phyloP scores from a whole-genome alignment of 2,797 vertebrate genomes.

The Chaunax sp. region DNA sequence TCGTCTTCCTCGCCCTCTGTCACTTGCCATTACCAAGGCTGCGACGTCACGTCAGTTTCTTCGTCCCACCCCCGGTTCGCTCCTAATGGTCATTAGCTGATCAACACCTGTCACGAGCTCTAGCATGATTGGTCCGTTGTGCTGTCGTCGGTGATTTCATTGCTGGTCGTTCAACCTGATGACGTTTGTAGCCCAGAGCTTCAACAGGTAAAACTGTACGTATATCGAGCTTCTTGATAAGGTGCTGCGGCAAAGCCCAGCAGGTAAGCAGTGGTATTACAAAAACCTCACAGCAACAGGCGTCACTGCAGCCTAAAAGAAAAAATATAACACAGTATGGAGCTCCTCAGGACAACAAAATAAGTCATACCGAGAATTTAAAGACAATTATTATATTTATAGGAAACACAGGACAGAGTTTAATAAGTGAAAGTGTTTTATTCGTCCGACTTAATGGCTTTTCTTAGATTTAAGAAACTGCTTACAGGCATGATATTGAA shows the following conservation, averaged over 20 bases:
- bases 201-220: slow-evolving; percentile 72
- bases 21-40: slow-evolving; percentile 65
- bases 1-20: slow-evolving; percentile 67
- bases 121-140: slow-evolving; percentile 59
- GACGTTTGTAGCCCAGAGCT: slow-evolving; percentile 42
- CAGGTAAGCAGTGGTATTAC: slow-evolving; percentile 1
- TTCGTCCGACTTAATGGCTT: too few relatives aligned
- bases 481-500: too few relatives aligned
- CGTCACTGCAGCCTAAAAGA: too few relatives aligned
- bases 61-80: slow-evolving; percentile 46
- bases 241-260: neutral
- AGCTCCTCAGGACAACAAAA: neutral
- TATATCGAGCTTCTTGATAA: neutral
- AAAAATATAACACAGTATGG: too few relatives aligned
- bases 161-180: slow-evolving; percentile 13
- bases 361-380: too few relatives aligned
- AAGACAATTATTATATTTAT: too few relatives aligned
- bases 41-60: slow-evolving; percentile 54
- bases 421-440: too few relatives aligned
- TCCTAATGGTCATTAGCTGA: slow-evolving; percentile 58
- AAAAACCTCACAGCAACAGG: neutral
- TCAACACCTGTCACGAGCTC: slow-evolving; percentile 62
- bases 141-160: slow-evolving; percentile 47
- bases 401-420: too few relatives aligned
- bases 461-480: too few relatives aligned